Evolutionary conservation across 2,888 invertebrate species (phyloP), one percentile per base, ranked within the genome.

Genomic region (Scaptomyza flava): DNA sequence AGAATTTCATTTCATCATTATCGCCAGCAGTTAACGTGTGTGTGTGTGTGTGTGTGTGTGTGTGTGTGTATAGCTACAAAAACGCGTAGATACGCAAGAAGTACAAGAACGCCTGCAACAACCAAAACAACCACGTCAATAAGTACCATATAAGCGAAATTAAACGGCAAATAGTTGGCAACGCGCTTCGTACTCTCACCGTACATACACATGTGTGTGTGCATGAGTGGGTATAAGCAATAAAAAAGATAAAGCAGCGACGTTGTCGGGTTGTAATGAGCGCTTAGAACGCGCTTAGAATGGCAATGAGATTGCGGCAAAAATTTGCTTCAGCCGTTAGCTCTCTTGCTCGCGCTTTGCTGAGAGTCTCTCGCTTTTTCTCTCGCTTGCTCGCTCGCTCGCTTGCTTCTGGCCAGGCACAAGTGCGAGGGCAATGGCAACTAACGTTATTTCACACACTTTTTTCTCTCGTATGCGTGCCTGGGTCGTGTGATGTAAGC

Each of bases 141-240:
- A 76, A 84, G 81, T 84, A 81, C 87, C 79, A 85, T 82, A 87
- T 87, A 82, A 82, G 81, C 87, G 87, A 82, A 82, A 82, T 82
- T 82, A 82, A 82, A 82, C 87, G 87, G 82, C 85, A 85, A 82
- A 82, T 82, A 87, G 87, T 85, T 87, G 87, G 85, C 85, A 82
- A 72, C 82, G 85, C 85, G 79, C 84, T 46, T 63, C 67, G 59
- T 66, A 60, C 62, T 56, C 56, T 54, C 60, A 62, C 64, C 46
- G 56, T n/a, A 20, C 12, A 4, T 5, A 6, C 27, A 27, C 27
- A 7, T 27, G 27, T 43, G 17, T 33, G 41, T 38, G 14, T 27
- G 17, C 42, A n/a, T 46, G 30, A 41, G 20, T 51, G 45, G 43
- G 43, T 58, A 43, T 50, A 53, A 48, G 64, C 70, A 63, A 65